Evolutionary conservation across 2,797 vertebrate species (phyloP), one percentile per base, ranked within the genome.

Genomic region (Petrocephalus schoutedeni): DNA sequence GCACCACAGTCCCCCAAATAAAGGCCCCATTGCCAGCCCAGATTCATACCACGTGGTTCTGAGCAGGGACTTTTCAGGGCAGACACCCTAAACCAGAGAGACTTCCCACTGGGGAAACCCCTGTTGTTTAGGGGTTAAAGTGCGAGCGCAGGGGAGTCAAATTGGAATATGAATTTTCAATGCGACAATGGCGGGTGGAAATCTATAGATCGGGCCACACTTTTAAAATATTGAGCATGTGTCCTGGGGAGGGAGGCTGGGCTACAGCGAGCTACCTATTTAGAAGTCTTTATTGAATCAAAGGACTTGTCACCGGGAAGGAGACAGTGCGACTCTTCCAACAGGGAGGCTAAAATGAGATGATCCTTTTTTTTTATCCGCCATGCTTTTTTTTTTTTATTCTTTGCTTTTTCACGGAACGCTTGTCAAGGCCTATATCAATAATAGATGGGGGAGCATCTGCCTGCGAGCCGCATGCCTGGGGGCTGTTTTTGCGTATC

Each of bases 401-500:
- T 64, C 85, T 64, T 86, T 64, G 85, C 85, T 61, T 86, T 93
- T 91, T 92, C 92, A 91, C 88, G 92, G 92, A 92, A 90, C 93
- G 90, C 93, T 93, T 92, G 93, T 95, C 94, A 95, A 94, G 94
- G 93, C 90, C 91, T 74, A 87, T 93, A 95, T 96, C 95, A 95
- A 95, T 96, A 95, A 96, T 96, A 92, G 92, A 96, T 95, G 92
- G 92, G 74, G 90, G 92, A 90, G 92, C 92, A 90, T 93, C 92
- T 88, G 89, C 89, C 91, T 93, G 94, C 94, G 94, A 94, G 93
- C 93, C 94, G 95, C 93, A 91, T 93, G 93, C 95, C 93, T 28
- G 92, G 85, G 90, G 95, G 95, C 94, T 94, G 94, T 95, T 95
- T 95, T 94, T 94, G 92, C 93, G 94, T 95, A 95, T 95, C 95